Percentiles rank a stretch among this genome's conserved stretches.
Evolutionary conservation across 2,113 vertebrate species (phyloP).

Genomic region (Rana temporaria): DNA sequence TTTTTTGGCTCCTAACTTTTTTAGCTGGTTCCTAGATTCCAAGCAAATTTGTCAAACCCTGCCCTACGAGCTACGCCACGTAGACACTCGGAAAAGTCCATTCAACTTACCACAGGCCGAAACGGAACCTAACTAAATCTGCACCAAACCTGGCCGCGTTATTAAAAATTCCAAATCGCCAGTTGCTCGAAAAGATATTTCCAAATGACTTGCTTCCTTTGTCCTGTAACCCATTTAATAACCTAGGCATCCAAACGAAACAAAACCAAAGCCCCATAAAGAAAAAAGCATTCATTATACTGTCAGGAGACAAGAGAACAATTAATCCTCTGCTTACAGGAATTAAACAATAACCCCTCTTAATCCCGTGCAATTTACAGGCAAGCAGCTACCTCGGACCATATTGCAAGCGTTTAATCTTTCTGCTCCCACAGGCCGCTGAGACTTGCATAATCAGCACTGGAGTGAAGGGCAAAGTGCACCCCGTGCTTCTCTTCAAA

Average conservation of each 20-base stretch:
- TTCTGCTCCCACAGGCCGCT: not conserved
- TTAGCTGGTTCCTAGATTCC: too few species aligned
- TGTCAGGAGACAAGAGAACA: slow-evolving; percentile 41
- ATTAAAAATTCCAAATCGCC: not conserved
- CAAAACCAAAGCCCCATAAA: slow-evolving; percentile 3
- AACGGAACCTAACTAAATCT: not conserved
- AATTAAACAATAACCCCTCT: slow-evolving; percentile 48
- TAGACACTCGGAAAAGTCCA: too few species aligned
- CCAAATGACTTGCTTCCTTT: not conserved
- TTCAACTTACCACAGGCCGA: too few species aligned
- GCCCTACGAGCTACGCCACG: too few species aligned
- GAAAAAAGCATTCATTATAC: slow-evolving; percentile 16
- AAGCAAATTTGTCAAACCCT: too few species aligned
- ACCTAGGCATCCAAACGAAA: not conserved
- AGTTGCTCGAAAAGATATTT: not conserved
- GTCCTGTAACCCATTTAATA: slow-evolving; percentile 11
- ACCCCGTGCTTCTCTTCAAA: not conserved
- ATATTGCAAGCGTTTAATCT: slow-evolving; percentile 39
- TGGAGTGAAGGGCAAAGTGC: slow-evolving; percentile 31
- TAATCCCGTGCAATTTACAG: slow-evolving; percentile 41
- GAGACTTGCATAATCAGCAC: slow-evolving; percentile 19
- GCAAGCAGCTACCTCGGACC: slow-evolving; percentile 13
- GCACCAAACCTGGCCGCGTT: not conserved
- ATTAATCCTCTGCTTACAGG: slow-evolving; percentile 46
- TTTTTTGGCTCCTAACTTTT: too few species aligned